These are phyloP conservation scores for Rosalia funebris DNA, from an alignment of 2,888 invertebrate genomes.

Conservation along the genomic window DNA sequence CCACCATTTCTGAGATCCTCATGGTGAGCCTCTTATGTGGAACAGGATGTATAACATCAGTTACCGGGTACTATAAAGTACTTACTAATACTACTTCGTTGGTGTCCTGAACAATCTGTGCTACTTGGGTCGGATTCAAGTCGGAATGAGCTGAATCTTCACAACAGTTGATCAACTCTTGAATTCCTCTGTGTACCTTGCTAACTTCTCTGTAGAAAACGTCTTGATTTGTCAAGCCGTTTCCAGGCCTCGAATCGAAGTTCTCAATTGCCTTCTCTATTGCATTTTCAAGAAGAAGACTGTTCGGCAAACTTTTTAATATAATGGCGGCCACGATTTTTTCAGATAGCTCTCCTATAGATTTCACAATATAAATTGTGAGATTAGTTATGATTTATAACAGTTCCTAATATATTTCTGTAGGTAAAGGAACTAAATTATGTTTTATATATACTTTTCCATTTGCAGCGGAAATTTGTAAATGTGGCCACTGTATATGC, in stretches of 20 bases:
- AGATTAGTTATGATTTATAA: too few species aligned
- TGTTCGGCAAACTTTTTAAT: constrained; percentile 72
- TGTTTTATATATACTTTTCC: too few species aligned
- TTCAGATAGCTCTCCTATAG: constrained; percentile 76
- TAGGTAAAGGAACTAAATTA: too few species aligned
- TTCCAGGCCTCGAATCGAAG: constrained; percentile 62
- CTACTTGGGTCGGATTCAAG: constrained; percentile 68
- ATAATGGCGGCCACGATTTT: constrained; percentile 80
- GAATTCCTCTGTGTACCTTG: constrained; percentile 73
- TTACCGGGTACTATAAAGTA: not conserved
- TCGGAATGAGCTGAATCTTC: constrained; percentile 71
- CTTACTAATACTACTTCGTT: constrained; percentile 70
- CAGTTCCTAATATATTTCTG: too few species aligned
- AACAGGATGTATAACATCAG: too few species aligned
- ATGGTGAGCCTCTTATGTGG: too few species aligned
- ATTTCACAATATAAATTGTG: not conserved
- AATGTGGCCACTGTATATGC: too few species aligned
- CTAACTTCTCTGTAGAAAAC: constrained; percentile 79
- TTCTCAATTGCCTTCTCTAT: constrained; percentile 67
- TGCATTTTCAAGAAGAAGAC: constrained; percentile 69
- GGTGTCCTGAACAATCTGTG: constrained; percentile 67
- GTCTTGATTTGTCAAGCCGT: constrained; percentile 75
- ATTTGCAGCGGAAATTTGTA: too few species aligned
- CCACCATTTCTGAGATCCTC: too few species aligned
- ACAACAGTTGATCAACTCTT: constrained; percentile 70